phyloP scores from a whole-genome alignment of 2,888 invertebrate species.

The Drosophila tripunctata region DNA sequence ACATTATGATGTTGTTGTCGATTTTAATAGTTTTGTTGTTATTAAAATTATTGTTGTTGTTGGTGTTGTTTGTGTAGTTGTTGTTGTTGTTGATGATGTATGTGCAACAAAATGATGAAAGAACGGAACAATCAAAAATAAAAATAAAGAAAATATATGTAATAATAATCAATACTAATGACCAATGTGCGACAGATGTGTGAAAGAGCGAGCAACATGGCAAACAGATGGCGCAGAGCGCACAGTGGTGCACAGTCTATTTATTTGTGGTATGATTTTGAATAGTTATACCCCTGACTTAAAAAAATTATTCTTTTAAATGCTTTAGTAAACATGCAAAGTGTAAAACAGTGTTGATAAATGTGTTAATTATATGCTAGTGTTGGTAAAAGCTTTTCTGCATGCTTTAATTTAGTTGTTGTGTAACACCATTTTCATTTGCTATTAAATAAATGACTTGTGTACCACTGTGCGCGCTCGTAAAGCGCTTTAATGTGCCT shows the following conservation, averaged over 20 bases:
- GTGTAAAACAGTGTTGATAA: slow-evolving; percentile 1
- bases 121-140: slow-evolving; percentile 45
- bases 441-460: slow-evolving; percentile 2
- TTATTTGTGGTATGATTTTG: neutral
- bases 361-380: neutral
- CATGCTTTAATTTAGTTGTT: neutral
- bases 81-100: slow-evolving; percentile 45
- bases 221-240: slow-evolving; percentile 5
- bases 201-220: neutral
- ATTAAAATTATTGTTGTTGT: slow-evolving; percentile 19
- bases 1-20: slow-evolving; percentile 41
- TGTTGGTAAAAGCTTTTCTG: slow-evolving; percentile 1
- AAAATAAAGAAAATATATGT: slow-evolving; percentile 47
- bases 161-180: slow-evolving; percentile 63
- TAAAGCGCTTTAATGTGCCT: slow-evolving; percentile 20
- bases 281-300: neutral
- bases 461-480: slow-evolving; percentile 33
- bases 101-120: slow-evolving; percentile 62
- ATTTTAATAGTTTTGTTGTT: neutral
- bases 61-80: slow-evolving; percentile 48
- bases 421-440: neutral
- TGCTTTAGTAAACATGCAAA: neutral
- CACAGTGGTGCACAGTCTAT: slow-evolving; percentile 37
- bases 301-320: neutral
- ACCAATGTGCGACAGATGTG: slow-evolving; percentile 41